A percentile compares a stretch with the other conserved stretches of the same genome.
phyloP scores from a whole-genome alignment of 1,140 invertebrate species.

The Monochamus saltuarius region DNA sequence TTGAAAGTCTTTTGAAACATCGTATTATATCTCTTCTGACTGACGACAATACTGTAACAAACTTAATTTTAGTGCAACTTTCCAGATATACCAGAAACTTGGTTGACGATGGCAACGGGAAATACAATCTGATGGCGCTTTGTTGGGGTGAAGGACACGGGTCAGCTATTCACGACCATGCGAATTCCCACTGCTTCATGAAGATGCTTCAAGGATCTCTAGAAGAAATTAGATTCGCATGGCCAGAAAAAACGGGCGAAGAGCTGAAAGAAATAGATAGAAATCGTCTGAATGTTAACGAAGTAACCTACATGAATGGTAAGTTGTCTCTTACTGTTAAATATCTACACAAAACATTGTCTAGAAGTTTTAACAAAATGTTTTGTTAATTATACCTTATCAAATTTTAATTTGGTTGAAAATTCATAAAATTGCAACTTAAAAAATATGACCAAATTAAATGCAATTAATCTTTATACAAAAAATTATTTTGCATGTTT shows the following conservation, averaged over 20 bases:
- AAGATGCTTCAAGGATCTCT: conserved; percentile 79
- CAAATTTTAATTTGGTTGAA: no score
- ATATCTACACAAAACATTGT: neutral
- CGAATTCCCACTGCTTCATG: conserved; percentile 97
- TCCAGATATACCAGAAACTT: conserved; percentile 90
- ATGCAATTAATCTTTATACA: no score
- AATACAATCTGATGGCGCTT: conserved; percentile 95
- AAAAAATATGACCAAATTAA: no score
- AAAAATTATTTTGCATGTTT: no score
- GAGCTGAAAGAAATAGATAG: conserved; percentile 64
- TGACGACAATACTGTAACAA: no score
- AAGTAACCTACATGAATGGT: conserved; percentile 97
- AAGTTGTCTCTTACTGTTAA: conserved; percentile 41
- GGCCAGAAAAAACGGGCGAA: conserved; percentile 61
- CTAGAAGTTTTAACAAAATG: neutral
- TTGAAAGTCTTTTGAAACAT: no score
- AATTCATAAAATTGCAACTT: no score
- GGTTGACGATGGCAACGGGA: conserved; percentile 92
- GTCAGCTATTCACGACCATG: conserved; percentile 95
- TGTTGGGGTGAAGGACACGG: conserved; percentile 97
- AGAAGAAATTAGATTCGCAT: conserved; percentile 71
- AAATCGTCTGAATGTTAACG: conserved; percentile 66
- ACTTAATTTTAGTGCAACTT: neutral
- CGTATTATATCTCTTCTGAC: no score
- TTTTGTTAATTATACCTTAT: no score